A percentile compares a stretch with the other conserved stretches of the same genome.
Conservation (phyloP, 2,113 vertebrate species). For the Merops nubicus region DNA sequence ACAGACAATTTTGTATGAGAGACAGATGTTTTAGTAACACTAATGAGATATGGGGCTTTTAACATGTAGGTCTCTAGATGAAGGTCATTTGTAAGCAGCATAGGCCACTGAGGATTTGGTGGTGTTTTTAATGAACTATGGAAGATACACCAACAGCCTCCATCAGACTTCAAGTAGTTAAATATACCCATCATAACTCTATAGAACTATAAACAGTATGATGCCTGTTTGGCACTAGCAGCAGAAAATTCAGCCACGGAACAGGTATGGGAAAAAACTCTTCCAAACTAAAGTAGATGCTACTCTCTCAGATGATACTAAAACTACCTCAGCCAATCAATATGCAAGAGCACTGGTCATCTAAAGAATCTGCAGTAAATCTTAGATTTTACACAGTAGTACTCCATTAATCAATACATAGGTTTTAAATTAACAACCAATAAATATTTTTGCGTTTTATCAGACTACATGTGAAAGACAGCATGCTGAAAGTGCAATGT, state of each 20-base stretch:
- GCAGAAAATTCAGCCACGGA: background rate
- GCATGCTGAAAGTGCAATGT: background rate
- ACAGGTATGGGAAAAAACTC: background rate
- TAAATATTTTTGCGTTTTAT: background rate
- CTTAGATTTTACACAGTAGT: background rate
- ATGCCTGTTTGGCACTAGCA: background rate
- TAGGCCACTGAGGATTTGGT: background rate
- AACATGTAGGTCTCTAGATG: background rate
- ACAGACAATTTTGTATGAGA: conserved; percentile 31
- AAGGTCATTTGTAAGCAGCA: background rate
- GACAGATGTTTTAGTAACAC: conserved; percentile 6
- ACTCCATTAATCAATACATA: background rate
- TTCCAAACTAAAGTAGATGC: background rate
- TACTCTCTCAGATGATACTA: background rate
- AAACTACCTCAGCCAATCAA: background rate
- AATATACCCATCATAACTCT: background rate
- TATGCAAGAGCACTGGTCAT: background rate
- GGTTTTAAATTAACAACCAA: background rate
- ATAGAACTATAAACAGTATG: background rate
- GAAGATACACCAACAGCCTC: background rate
- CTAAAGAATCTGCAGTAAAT: background rate
- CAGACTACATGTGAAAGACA: background rate
- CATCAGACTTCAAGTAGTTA: background rate
- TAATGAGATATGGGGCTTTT: conserved; percentile 10
- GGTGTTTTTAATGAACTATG: background rate